Base-by-base conservation (phyloP, 1,140 invertebrate genomes). In the Pantala flavescens region DNA sequence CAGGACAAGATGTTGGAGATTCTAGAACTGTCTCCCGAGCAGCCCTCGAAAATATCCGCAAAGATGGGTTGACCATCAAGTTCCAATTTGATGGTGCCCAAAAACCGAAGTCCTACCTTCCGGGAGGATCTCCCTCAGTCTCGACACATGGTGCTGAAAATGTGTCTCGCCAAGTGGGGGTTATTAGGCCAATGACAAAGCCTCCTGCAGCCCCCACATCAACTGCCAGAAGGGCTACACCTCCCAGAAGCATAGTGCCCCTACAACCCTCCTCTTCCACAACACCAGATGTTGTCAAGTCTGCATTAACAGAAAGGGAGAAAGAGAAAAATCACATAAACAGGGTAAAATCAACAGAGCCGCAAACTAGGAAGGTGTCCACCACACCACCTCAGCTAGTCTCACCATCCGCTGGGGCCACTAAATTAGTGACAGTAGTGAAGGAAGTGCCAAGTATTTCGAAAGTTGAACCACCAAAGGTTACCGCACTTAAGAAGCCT, bases 261-360 rank as follows among this genome's bases (percentile, higher is more conserved):
- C 16, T 71, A 71, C 43, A 75, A 24, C 82, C 7, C 81, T 82
- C 72, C 76, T 19, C 16, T 63, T 63, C 49, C 12, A 5, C 49
- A 3, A 24, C 23, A 36, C 23, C 23, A n/a, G 24, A 23, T 21
- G 49, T 63, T 16, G 49, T 63, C 12, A 28, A 63, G n/a, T 63
- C 49, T 16, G 49, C 49, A 21, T 14, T 89, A 36, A 89, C 88
- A 43, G 86, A 86, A 72, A 81, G 87, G 42, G 89, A 90, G 80
- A 85, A 89, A 23, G 90, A 90, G 78, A 90, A 90, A 80, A 91
- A 91, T 81, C 81, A 87, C 24, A 90, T 90, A 75, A 91, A 91
- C 82, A 84, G 86, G 55, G 86, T 87, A 72, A 91, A 90, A 79
- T 88, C 83, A 74, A 84, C 85, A 77, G 85, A 87, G 77, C 84